These are phyloP conservation scores for mouse (Mus musculus) DNA, from an alignment of 2,113 vertebrate species.

Conservation along the genomic window GRCm39 chr1:78597501-78598000, in stretches of 20 bases:
- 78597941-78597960: too few species aligned
- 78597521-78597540: neutral
- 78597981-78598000: too few species aligned
- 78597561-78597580: neutral
- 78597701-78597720: neutral
- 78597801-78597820: neutral
- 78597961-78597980: neutral
- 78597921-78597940: neutral
- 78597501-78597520: neutral
- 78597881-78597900: neutral
- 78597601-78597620: neutral
- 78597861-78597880: neutral
- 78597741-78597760: neutral
- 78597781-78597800: neutral
- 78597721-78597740: neutral
- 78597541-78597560: neutral
- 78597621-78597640: neutral
- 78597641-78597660: too few species aligned
- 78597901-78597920: neutral
- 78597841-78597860: neutral
- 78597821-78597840: neutral
- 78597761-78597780: neutral
- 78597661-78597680: neutral
- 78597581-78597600: neutral
- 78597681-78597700: neutral